Evolutionary conservation across 2,113 vertebrate genomes (phyloP).

Genomic region (Anguilla japonica): DNA sequence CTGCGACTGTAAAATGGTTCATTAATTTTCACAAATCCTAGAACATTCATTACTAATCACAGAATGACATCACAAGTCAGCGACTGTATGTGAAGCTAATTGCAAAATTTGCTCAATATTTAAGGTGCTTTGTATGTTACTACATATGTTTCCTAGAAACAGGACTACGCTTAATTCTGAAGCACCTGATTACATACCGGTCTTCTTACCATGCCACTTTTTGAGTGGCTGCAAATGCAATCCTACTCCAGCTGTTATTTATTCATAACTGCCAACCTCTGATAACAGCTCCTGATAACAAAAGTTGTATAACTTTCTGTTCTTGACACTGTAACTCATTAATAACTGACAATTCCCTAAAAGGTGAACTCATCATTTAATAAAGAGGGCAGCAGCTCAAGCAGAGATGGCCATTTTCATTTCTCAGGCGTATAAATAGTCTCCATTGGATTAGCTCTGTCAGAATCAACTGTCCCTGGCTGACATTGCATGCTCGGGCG

Average conservation of each 20-base stretch:
- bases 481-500: slow-evolving; percentile 34
- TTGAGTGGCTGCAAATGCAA: slow-evolving; percentile 28
- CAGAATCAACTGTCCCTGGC: slow-evolving; percentile 30
- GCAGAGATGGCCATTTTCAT: slow-evolving; percentile 11
- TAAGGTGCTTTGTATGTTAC: slow-evolving; percentile 8
- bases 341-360: background rate
- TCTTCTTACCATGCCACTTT: background rate
- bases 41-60: background rate
- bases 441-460: slow-evolving; percentile 1
- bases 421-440: slow-evolving; percentile 36
- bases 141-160: slow-evolving; percentile 36
- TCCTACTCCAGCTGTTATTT: slow-evolving; percentile 40
- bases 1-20: background rate
- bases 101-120: background rate
- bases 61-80: background rate
- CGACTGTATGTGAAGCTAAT: background rate
- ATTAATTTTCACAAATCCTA: background rate
- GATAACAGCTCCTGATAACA: slow-evolving; percentile 6
- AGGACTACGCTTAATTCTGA: slow-evolving; percentile 36
- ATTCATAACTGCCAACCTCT: background rate
- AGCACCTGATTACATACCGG: slow-evolving; percentile 32
- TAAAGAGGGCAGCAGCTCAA: background rate
- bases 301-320: slow-evolving; percentile 19
- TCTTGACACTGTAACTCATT: slow-evolving; percentile 7
- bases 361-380: background rate